Evolutionary conservation across 2,113 vertebrate genomes (phyloP).

Genomic region (Bos taurus): DNA sequence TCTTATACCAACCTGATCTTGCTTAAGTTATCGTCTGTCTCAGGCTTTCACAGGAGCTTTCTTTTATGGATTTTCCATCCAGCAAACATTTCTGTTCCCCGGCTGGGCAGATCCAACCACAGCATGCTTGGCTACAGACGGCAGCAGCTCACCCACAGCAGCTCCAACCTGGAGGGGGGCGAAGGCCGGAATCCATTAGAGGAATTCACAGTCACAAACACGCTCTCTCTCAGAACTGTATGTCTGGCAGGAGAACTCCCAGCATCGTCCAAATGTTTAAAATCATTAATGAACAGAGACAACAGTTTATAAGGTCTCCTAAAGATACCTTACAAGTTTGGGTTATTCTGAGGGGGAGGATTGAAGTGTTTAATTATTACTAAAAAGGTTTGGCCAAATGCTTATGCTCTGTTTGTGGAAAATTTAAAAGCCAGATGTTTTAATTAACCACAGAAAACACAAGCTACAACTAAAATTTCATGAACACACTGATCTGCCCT

Average conservation of each 20-base stretch:
- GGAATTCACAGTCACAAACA: background rate
- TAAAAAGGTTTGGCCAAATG: background rate
- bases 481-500: constrained; percentile 57
- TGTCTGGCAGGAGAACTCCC: background rate
- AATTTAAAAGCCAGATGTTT: constrained; percentile 64
- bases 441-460: constrained; percentile 69
- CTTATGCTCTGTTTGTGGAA: constrained; percentile 23
- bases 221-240: background rate
- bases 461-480: constrained; percentile 47
- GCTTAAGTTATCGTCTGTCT: background rate
- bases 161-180: constrained; percentile 39
- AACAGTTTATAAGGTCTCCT: background rate
- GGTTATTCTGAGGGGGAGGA: background rate
- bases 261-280: background rate
- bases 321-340: background rate
- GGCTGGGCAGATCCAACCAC: constrained; percentile 56
- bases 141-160: background rate
- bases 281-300: background rate
- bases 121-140: constrained; percentile 47
- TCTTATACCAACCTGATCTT: constrained; percentile 21
- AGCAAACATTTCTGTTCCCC: constrained; percentile 33
- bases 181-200: background rate
- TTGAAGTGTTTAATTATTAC: background rate
- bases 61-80: constrained; percentile 63
- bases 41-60: constrained; percentile 54